Conservation (phyloP, 2,113 vertebrate genomes). For the Austrofundulus limnaeus region DNA sequence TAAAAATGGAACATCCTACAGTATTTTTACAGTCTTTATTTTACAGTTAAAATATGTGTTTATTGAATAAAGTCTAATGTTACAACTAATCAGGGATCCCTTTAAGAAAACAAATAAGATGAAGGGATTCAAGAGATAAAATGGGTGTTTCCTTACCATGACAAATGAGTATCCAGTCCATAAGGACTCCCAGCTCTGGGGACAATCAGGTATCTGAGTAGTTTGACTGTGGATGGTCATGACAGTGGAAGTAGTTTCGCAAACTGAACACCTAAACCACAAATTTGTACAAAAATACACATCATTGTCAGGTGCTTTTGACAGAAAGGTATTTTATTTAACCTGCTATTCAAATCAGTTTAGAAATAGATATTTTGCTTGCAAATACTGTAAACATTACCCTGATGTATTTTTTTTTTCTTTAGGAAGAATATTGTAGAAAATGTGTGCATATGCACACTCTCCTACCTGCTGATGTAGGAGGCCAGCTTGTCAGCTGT, state of each 20-base stretch:
- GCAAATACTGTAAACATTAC: neutral
- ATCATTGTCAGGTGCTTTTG: neutral
- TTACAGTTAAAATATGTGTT: too few relatives aligned
- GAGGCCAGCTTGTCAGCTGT: slow-evolving; percentile 78
- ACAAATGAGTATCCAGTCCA: slow-evolving; percentile 94
- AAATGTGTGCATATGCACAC: neutral
- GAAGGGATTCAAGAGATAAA: neutral
- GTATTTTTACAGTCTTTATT: too few relatives aligned
- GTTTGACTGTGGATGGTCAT: slow-evolving; percentile 93
- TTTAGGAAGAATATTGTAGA: neutral
- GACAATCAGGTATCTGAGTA: slow-evolving; percentile 83
- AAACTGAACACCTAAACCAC: slow-evolving; percentile 83
- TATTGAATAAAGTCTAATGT: too few relatives aligned
- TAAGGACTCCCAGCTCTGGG: slow-evolving; percentile 85
- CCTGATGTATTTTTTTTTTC: neutral
- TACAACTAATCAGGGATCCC: too few relatives aligned
- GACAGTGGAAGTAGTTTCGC: slow-evolving; percentile 88
- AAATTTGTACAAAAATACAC: neutral
- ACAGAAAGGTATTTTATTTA: too few relatives aligned
- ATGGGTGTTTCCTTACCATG: slow-evolving; percentile 81
- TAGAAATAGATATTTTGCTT: neutral
- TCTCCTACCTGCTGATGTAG: slow-evolving; percentile 86
- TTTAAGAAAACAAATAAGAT: neutral
- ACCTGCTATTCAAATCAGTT: too few relatives aligned
- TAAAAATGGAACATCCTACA: too few relatives aligned